phyloP scores from a whole-genome alignment of 2,113 vertebrate genomes.

The Porphyrio hochstetteri region DNA sequence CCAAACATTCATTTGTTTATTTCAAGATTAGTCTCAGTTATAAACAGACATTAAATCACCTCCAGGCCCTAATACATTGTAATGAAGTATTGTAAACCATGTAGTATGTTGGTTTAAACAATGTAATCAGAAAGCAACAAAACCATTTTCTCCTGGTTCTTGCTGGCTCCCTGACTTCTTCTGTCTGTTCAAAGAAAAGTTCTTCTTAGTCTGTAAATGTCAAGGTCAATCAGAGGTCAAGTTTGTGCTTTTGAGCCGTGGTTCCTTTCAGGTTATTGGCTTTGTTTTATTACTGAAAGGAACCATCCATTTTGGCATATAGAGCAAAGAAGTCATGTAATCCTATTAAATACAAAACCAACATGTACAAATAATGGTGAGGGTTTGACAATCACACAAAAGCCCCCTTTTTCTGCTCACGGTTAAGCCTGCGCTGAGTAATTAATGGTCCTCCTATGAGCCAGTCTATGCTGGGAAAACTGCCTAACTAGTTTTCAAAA shows the following conservation, averaged over 20 bases:
- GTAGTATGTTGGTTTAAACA: conserved; percentile 78
- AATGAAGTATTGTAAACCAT: conserved; percentile 79
- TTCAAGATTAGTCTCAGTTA: conserved; percentile 70
- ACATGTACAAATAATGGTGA: conserved; percentile 73
- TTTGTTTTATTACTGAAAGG: conserved; percentile 77
- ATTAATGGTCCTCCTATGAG: conserved; percentile 45
- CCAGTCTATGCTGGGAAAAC: conserved; percentile 35
- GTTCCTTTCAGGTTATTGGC: conserved; percentile 70
- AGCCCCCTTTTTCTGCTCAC: conserved; percentile 43
- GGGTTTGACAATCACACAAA: conserved; percentile 48
- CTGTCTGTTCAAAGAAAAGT: conserved; percentile 67
- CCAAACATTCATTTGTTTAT: conserved; percentile 77
- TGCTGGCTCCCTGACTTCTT: conserved; percentile 61
- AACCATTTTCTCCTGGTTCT: conserved; percentile 62
- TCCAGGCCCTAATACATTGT: conserved; percentile 70
- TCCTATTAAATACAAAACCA: conserved; percentile 69
- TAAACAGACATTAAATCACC: conserved; percentile 77
- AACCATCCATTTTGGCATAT: conserved; percentile 73
- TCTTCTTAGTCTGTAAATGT: conserved; percentile 56
- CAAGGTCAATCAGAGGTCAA: conserved; percentile 77
- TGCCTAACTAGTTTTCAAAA: conserved; percentile 50
- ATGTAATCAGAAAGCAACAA: conserved; percentile 76
- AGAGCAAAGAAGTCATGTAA: conserved; percentile 71
- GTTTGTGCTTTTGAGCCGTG: conserved; percentile 66
- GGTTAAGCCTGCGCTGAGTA: conserved; percentile 28